Conservation (phyloP, 2,113 vertebrate species). For the Salvelinus fontinalis region DNA sequence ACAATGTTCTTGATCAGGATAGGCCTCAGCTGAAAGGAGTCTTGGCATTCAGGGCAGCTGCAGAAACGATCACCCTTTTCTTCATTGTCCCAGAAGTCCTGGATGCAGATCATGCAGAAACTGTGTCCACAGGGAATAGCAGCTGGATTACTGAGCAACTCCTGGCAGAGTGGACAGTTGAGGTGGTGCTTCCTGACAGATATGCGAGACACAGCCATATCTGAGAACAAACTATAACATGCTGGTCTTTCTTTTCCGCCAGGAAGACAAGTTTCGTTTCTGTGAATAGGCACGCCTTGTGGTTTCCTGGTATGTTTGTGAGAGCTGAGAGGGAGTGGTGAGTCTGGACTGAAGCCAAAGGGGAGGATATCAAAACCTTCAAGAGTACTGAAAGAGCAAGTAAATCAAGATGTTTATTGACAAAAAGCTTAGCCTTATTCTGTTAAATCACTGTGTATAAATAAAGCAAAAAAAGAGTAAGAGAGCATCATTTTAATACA, state of each 20-base stretch:
- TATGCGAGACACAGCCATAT: slow-evolving; percentile 18
- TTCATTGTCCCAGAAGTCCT: slow-evolving; percentile 57
- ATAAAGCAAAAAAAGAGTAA: slow-evolving; percentile 6
- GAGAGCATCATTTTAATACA: slow-evolving; percentile 57
- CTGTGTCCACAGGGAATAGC: slow-evolving; percentile 77
- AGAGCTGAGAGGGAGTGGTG: neutral
- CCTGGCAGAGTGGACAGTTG: slow-evolving; percentile 70
- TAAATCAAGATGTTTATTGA: neutral
- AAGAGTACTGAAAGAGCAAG: neutral
- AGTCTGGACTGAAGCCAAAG: neutral
- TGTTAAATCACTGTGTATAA: neutral
- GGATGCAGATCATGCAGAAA: slow-evolving; percentile 62
- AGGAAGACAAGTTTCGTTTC: neutral
- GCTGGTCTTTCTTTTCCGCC: slow-evolving; percentile 12
- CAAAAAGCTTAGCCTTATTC: neutral
- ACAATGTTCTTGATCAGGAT: slow-evolving; percentile 77
- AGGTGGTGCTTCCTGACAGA: slow-evolving; percentile 49
- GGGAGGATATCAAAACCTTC: neutral
- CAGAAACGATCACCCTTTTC: slow-evolving; percentile 31
- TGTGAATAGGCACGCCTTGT: neutral
- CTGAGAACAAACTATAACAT: neutral
- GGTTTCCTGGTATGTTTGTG: neutral
- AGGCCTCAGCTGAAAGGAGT: slow-evolving; percentile 69
- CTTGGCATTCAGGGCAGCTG: slow-evolving; percentile 76
- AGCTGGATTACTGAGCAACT: slow-evolving; percentile 68